Percentiles rank a stretch among this genome's conserved stretches.
Evolutionary conservation across 2,888 invertebrate genomes (phyloP).

Genomic region (Conus canariensis): DNA sequence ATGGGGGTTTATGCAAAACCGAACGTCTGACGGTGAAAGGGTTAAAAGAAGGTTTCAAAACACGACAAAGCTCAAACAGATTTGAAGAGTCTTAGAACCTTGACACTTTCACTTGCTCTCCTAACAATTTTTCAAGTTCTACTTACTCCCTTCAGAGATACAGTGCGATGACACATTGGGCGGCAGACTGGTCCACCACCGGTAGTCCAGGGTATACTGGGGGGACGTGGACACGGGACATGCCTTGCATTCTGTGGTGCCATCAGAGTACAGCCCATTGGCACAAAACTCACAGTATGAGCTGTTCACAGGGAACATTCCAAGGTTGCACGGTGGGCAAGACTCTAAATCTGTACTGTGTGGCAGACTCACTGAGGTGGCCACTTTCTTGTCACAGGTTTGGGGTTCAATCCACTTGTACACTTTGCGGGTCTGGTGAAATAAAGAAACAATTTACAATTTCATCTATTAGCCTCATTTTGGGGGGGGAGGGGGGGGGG

Average conservation of each 20-base stretch:
- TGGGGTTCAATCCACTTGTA: conserved; percentile 82
- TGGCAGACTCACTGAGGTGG: conserved; percentile 79
- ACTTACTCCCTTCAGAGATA: conserved; percentile 68
- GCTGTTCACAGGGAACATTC: conserved; percentile 80
- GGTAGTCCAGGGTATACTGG: conserved; percentile 80
- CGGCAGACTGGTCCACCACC: conserved; percentile 80
- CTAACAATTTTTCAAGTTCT: too few relatives aligned
- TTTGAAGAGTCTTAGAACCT: too few relatives aligned
- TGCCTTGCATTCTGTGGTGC: conserved; percentile 55
- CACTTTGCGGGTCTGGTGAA: conserved; percentile 77
- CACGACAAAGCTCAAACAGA: too few relatives aligned
- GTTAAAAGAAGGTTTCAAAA: too few relatives aligned
- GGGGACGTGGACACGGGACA: conserved; percentile 80
- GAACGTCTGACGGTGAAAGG: too few relatives aligned
- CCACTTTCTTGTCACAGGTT: conserved; percentile 80
- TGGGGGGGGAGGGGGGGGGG: too few relatives aligned
- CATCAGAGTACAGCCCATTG: conserved; percentile 73
- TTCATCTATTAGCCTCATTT: too few relatives aligned
- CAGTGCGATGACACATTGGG: conserved; percentile 80
- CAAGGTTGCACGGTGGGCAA: conserved; percentile 82
- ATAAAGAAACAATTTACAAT: conserved; percentile 8
- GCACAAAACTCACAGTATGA: conserved; percentile 81
- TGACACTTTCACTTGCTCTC: too few relatives aligned
- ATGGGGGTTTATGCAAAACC: too few relatives aligned
- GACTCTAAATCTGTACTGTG: conserved; percentile 67